A percentile compares a stretch with the other conserved stretches of the same genome.
phyloP scores from a whole-genome alignment of 2,888 invertebrate species.

The Sympetrum striolatum region DNA sequence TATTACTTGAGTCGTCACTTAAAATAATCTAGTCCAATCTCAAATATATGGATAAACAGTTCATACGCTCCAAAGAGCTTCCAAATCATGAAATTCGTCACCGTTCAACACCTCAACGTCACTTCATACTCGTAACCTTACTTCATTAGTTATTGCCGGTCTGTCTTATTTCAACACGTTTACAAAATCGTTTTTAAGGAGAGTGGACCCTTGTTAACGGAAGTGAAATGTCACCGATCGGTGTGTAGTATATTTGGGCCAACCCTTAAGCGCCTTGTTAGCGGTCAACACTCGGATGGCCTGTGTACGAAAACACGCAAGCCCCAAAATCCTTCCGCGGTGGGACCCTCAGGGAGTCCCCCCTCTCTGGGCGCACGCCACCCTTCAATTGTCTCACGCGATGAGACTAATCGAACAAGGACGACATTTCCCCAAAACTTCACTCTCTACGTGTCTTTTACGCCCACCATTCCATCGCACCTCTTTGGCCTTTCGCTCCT shows the following conservation, averaged over 20 bases:
- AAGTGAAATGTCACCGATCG: not conserved
- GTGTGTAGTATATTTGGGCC: not conserved
- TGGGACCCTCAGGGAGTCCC: not conserved
- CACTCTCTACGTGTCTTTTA: not conserved
- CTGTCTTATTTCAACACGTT: not conserved
- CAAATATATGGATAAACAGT: no score
- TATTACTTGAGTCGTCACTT: no score
- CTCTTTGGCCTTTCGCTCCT: not conserved
- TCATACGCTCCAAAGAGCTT: no score
- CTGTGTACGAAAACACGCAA: constrained; percentile 13
- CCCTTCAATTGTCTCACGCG: constrained; percentile 13
- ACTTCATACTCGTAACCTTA: no score
- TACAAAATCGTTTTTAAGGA: not conserved
- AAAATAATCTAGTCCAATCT: no score
- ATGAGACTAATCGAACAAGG: constrained; percentile 3
- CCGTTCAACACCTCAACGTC: no score
- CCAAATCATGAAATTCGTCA: no score
- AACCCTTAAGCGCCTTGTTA: constrained; percentile 1
- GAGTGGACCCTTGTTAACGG: constrained; percentile 16
- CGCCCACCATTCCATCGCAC: not conserved
- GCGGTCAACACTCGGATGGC: not conserved
- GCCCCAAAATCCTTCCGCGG: constrained; percentile 6
- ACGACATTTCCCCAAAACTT: not conserved
- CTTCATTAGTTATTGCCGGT: no score
- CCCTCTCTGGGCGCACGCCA: not conserved